Evolutionary conservation across 1,140 invertebrate genomes (phyloP).

Genomic region (Leptinotarsa texana): DNA sequence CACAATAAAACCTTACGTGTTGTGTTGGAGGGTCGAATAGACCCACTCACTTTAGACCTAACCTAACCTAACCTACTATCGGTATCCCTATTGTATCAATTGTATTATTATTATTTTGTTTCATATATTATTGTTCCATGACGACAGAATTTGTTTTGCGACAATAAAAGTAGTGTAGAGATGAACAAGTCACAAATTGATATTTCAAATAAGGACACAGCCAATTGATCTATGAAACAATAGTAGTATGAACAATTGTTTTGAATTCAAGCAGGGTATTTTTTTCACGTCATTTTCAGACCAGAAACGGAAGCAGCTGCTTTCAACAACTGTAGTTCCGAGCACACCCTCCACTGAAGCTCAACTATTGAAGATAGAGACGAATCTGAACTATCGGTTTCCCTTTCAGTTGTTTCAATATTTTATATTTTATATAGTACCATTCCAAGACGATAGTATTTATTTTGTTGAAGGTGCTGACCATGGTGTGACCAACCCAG

Average conservation of each 20-base stretch:
- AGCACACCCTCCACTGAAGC: constrained; percentile 50
- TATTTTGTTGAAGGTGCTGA: not conserved
- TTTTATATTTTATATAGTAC: too few species aligned
- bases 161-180: constrained; percentile 23
- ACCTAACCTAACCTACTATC: too few species aligned
- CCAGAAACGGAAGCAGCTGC: constrained; percentile 35
- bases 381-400: constrained; percentile 38
- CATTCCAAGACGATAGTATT: too few species aligned
- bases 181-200: constrained; percentile 24
- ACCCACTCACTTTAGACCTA: too few species aligned
- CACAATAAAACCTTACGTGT: too few species aligned
- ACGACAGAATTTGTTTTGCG: not conserved
- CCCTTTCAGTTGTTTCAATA: not conserved
- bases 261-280: too few species aligned
- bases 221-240: not conserved
- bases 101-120: too few species aligned
- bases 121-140: too few species aligned
- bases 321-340: constrained; percentile 49
- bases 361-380: constrained; percentile 51
- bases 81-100: too few species aligned
- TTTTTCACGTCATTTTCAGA: not conserved
- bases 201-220: constrained; percentile 1
- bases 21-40: too few species aligned
- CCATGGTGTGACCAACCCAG: not conserved
- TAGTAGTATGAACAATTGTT: too few species aligned